These are phyloP conservation scores for Drosophila barbarae DNA, from an alignment of 2,888 invertebrate genomes.

Conservation along the genomic window DNA sequence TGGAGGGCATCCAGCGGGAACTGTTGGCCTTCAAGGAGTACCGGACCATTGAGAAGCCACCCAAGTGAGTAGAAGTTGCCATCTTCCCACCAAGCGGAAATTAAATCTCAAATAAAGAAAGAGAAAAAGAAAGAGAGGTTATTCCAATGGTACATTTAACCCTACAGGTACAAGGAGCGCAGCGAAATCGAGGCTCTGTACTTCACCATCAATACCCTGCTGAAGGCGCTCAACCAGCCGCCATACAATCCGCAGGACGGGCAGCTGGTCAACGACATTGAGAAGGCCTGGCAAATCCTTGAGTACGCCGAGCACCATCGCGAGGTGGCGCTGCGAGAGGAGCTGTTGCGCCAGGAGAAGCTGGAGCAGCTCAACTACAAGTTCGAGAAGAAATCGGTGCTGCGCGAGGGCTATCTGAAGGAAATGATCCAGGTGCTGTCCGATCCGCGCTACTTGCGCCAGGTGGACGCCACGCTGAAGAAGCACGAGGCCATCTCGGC, in stretches of 20 bases:
- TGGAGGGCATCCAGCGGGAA: conserved; percentile 96
- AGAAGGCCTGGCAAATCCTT: conserved; percentile 94
- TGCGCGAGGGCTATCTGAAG: conserved; percentile 96
- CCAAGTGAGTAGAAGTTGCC: conserved; percentile 85
- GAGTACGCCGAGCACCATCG: conserved; percentile 96
- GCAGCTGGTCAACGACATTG: conserved; percentile 95
- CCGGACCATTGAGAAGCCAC: conserved; percentile 97
- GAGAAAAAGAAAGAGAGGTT: not conserved
- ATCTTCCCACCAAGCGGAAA: not conserved
- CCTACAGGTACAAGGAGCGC: conserved; percentile 91
- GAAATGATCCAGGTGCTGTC: conserved; percentile 98
- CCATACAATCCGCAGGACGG: conserved; percentile 93
- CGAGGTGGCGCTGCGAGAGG: conserved; percentile 94
- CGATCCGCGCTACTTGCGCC: conserved; percentile 93
- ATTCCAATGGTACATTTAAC: not conserved
- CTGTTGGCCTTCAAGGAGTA: conserved; percentile 95
- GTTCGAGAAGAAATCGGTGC: conserved; percentile 96
- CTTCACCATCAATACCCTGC: conserved; percentile 97
- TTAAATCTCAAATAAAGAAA: not conserved
- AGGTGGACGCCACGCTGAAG: conserved; percentile 98
- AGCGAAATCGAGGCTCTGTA: conserved; percentile 98
- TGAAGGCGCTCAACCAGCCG: conserved; percentile 95
- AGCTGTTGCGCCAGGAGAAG: conserved; percentile 93
- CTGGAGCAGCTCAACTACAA: conserved; percentile 97
- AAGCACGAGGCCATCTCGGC: conserved; percentile 99